Evolutionary conservation across 2,888 invertebrate species (phyloP), one percentile per base, ranked within the genome.

Genomic region (Noctua janthe): DNA sequence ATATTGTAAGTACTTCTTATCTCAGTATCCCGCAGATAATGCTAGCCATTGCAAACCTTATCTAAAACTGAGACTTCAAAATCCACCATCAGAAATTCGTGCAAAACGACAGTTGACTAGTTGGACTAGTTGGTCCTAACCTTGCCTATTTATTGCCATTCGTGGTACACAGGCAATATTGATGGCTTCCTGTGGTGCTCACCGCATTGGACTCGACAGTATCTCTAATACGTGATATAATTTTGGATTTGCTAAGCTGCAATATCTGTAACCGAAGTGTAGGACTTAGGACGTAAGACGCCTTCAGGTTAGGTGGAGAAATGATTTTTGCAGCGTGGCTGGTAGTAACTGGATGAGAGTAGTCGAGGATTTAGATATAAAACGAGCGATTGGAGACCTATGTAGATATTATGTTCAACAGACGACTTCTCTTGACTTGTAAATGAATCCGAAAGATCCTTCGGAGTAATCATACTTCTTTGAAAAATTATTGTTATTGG

Each of bases 81-180:
- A 71, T 29, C 23, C 54, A 13, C n/a, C 64, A 72, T 74, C 39
- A 71, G 43, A 74, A 67, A 76, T 78, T 70, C 10, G 35, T 80
- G n/a, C 56, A 80, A 76, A 80, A 72, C 54, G 74, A 62, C 82
- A 89, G 88, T n/a, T n/a, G n/a, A n/a, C n/a, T n/a, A n/a, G n/a
- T 90, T 89, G 89, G 89, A 88, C 89, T 84, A 87, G 89, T 85
- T 87, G 81, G 80, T 76, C 78, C 82, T 86, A 91, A 92, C 94
- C 94, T 94, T 94, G 94, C 82, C 83, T 89, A 91, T 91, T 92
- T 92, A 94, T 92, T 92, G 89, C 88, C 89, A 84, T 83, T 86
- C 89, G 89, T 91, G 85, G 91, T 89, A 90, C 92, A 91, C 89
- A 84, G 90, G 87, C 90, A 91, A 88, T 91, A 93, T 93, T 93